These are phyloP conservation scores for Ceratotherium simum DNA, from an alignment of 2,113 vertebrate species.

Conservation along the genomic window DNA sequence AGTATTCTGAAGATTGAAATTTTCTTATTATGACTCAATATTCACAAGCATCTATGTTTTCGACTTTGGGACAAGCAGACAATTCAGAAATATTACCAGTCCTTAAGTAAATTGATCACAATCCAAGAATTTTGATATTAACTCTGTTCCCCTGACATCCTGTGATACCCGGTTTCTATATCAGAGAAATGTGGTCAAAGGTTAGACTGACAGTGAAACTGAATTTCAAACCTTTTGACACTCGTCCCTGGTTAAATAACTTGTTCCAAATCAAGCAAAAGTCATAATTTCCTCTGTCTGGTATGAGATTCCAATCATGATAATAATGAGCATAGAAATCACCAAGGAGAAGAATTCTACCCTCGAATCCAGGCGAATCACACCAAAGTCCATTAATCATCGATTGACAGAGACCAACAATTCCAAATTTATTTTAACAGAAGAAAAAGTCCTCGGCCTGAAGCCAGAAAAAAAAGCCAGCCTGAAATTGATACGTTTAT, in stretches of 20 bases:
- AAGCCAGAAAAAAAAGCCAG: not conserved
- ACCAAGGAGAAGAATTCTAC: not conserved
- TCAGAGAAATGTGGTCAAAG: slow-evolving; percentile 30
- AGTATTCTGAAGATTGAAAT: slow-evolving; percentile 45
- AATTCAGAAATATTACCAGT: not conserved
- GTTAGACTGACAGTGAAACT: not conserved
- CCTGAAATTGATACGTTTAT: not conserved
- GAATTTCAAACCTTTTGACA: slow-evolving; percentile 57
- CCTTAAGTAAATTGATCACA: not conserved
- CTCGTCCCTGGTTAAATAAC: not conserved
- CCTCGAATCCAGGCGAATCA: not conserved
- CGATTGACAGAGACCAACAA: not conserved
- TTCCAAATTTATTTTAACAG: not conserved
- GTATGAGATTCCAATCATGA: not conserved
- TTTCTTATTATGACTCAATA: not conserved
- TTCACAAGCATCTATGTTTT: not conserved
- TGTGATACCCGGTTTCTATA: not conserved
- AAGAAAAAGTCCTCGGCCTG: not conserved
- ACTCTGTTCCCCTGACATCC: not conserved
- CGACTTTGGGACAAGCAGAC: slow-evolving; percentile 14
- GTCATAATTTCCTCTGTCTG: slow-evolving; percentile 35
- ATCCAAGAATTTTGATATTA: not conserved
- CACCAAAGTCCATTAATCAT: not conserved
- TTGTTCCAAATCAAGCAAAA: slow-evolving; percentile 46
- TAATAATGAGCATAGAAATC: not conserved